Base-by-base conservation (phyloP, 2,888 invertebrate genomes). In the Nomada lathburiana region DNA sequence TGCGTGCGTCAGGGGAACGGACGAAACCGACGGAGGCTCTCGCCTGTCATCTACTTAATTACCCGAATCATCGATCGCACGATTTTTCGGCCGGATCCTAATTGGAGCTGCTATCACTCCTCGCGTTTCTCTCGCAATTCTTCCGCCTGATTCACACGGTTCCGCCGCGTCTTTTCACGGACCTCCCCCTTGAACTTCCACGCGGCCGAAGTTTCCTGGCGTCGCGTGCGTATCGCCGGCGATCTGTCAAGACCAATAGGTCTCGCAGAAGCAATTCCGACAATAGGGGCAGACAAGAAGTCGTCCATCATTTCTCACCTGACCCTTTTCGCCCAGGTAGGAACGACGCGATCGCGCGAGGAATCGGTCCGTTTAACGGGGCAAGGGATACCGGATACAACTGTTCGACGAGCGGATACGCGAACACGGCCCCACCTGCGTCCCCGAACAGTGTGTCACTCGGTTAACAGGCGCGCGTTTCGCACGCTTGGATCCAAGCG, bases 401-500 rank as follows among this genome's bases (percentile, higher is more conserved):
- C 82, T 76, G 82, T 76, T 80, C 84, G 86, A 83, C 86, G 82
- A 83, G 86, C 88, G 88, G 88, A 88, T 79, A 84, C 82, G 81
- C 86, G 86, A 84, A 84, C 87, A 88, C 69, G 86, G 84, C 80
- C 71, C 57, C 68, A 76, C 65, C 75, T 62, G 65, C 44, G 75
- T 80, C 63, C 52, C 57, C 67, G 53, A 69, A 69, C 69, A 79
- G 78, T 65, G 77, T 76, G 79, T 77, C 78, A 77, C 18, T 76
- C 76, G 78, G 70, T 59, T 71, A 80, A 42, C 70, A 59, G 59
- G 79, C 79, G 79, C 79, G 1, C 42, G 11, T 47, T 13, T 26
- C 47, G 23, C 16, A 36, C 23, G 76, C 69, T 75, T 62, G 50
- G 62, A 63, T 57, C 68, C 50, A 69, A 75, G 26, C 26, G 23